phyloP scores from a whole-genome alignment of 92 coral and sea anemone species.

The Heteractis magnifica region DNA sequence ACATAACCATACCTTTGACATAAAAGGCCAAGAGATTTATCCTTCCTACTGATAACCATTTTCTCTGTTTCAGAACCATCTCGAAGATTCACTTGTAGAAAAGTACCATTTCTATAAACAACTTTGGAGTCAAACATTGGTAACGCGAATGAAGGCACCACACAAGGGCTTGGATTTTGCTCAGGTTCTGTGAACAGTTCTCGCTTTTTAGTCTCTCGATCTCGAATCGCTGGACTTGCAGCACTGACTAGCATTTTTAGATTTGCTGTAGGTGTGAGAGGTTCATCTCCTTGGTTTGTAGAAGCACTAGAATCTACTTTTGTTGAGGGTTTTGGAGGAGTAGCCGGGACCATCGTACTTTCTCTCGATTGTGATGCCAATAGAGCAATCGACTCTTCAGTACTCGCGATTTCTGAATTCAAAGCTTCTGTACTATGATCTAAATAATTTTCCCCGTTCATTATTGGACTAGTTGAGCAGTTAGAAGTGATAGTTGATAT shows the following conservation, averaged over 20 bases:
- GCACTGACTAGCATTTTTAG: slow-evolving; percentile 97
- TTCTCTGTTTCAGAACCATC: slow-evolving; percentile 51
- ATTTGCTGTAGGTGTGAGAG: slow-evolving; percentile 95
- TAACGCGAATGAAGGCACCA: slow-evolving; percentile 38
- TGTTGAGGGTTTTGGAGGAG: slow-evolving; percentile 73
- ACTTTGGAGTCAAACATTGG: slow-evolving; percentile 47
- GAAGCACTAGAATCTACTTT: slow-evolving; percentile 15
- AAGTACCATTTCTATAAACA: slow-evolving; percentile 31
- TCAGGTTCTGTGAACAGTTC: slow-evolving; percentile 73
- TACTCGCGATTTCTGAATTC: slow-evolving; percentile 9
- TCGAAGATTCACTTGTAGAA: slow-evolving; percentile 26
- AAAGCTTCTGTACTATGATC: slow-evolving; percentile 18
- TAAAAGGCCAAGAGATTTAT: slow-evolving; percentile 94
- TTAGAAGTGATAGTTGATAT: slow-evolving; percentile 81
- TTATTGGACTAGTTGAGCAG: slow-evolving; percentile 43
- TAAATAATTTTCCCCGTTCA: slow-evolving; percentile 31
- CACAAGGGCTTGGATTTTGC: slow-evolving; percentile 21
- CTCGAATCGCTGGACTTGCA: slow-evolving; percentile 96
- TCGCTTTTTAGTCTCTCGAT: slow-evolving; percentile 87
- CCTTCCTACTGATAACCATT: slow-evolving; percentile 86
- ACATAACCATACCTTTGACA: slow-evolving; percentile 87
- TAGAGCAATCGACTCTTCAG: not conserved
- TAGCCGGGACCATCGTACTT: slow-evolving; percentile 43
- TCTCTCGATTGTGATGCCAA: slow-evolving; percentile 18
- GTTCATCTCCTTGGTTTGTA: slow-evolving; percentile 55